Percentiles rank a stretch among this genome's conserved stretches.
Conservation (phyloP, 2,888 invertebrate genomes). For the Erebia ligea region DNA sequence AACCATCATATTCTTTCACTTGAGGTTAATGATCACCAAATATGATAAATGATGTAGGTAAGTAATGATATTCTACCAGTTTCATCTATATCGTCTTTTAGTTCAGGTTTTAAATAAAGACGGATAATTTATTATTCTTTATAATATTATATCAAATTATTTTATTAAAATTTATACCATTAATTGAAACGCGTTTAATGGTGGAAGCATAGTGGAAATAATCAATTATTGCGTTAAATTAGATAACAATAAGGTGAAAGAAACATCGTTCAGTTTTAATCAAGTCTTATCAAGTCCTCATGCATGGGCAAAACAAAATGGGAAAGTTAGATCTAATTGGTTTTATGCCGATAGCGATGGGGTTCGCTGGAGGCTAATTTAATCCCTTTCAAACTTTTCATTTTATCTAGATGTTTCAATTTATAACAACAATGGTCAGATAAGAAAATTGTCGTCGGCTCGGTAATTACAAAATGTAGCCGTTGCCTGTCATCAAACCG, state of each 20-base stretch:
- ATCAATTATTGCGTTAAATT: constrained; percentile 1
- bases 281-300: constrained; percentile 31
- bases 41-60: too few relatives aligned
- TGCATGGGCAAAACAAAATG: constrained; percentile 30
- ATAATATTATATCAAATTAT: too few relatives aligned
- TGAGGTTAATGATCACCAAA: too few relatives aligned
- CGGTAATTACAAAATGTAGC: constrained; percentile 64
- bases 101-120: too few relatives aligned
- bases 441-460: constrained; percentile 59
- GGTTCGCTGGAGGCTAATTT: constrained; percentile 33
- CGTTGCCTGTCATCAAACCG: constrained; percentile 52
- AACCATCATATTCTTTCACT: too few relatives aligned
- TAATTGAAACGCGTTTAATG: too few relatives aligned
- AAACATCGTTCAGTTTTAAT: constrained; percentile 18
- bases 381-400: constrained; percentile 46
- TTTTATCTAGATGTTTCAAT: constrained; percentile 50
- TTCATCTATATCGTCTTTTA: too few relatives aligned
- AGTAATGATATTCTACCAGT: too few relatives aligned
- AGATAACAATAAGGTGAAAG: constrained; percentile 4
- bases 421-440: constrained; percentile 49
- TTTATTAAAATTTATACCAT: too few relatives aligned
- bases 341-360: constrained; percentile 26
- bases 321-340: constrained; percentile 38
- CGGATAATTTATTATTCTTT: too few relatives aligned
- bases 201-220: background rate